Conservation (phyloP, 2,797 vertebrate genomes). For the Chaetodon trifasciatus region DNA sequence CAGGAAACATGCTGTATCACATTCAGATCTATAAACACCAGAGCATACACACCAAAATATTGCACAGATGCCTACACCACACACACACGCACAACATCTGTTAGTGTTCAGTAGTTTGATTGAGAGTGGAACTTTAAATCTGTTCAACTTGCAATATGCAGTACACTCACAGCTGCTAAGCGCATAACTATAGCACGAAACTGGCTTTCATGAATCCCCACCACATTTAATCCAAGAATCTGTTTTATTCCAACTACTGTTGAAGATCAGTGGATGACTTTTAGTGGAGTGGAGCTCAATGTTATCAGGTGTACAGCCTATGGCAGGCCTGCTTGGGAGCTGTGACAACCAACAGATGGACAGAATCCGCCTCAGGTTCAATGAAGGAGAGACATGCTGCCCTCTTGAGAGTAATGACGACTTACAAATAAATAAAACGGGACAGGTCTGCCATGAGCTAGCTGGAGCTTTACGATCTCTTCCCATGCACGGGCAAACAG, state of each 20-base stretch:
- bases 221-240: background rate
- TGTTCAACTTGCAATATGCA: too few species aligned
- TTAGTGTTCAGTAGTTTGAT: too few species aligned
- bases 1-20: too few species aligned
- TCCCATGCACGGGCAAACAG: background rate
- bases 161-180: too few species aligned
- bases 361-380: constrained; percentile 36
- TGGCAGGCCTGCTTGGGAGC: background rate
- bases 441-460: constrained; percentile 46
- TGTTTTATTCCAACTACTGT: constrained; percentile 9
- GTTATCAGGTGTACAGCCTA: constrained; percentile 7
- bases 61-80: too few species aligned
- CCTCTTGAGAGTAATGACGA: constrained; percentile 25
- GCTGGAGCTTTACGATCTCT: constrained; percentile 9
- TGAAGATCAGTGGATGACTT: background rate
- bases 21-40: too few species aligned
- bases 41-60: too few species aligned
- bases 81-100: too few species aligned
- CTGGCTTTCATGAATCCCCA: too few species aligned
- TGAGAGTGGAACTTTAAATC: too few species aligned
- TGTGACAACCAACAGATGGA: constrained; percentile 57
- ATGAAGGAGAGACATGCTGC: background rate
- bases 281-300: background rate
- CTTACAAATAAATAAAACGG: constrained; percentile 42
- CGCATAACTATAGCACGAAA: too few species aligned